phyloP scores from a whole-genome alignment of 2,797 vertebrate genomes.

The Microcaecilia unicolor region DNA sequence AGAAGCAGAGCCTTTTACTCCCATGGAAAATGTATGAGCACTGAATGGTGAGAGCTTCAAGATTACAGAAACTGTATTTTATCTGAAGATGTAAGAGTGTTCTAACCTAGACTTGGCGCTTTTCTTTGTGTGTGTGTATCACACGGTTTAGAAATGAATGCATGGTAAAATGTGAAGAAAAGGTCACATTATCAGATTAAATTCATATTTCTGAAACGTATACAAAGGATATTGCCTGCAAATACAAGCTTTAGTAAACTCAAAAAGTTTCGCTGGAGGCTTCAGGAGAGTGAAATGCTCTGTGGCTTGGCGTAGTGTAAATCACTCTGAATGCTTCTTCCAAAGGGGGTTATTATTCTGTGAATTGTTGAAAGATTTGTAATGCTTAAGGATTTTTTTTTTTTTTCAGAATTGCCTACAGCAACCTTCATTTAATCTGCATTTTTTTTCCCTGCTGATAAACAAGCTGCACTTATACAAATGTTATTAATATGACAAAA shows the following conservation, averaged over 20 bases:
- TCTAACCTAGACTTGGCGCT: constrained; percentile 21
- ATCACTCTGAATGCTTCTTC: constrained; percentile 24
- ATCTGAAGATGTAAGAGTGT: constrained; percentile 17
- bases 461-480: constrained; percentile 40
- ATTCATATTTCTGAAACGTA: constrained; percentile 23
- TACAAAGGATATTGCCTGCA: constrained; percentile 23
- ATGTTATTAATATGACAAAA: neutral
- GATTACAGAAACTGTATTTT: neutral
- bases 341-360: constrained; percentile 30
- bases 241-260: constrained; percentile 27
- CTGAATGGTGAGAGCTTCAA: constrained; percentile 12
- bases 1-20: neutral
- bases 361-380: constrained; percentile 28
- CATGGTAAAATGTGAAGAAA: constrained; percentile 26
- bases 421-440: constrained; percentile 44
- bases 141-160: constrained; percentile 19
- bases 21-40: constrained; percentile 13
- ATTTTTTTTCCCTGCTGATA: constrained; percentile 36
- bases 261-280: constrained; percentile 28
- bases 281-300: constrained; percentile 4
- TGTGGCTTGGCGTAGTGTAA: constrained; percentile 3
- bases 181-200: constrained; percentile 7
- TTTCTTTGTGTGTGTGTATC: constrained; percentile 20
- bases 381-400: constrained; percentile 30
- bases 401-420: constrained; percentile 35